Evolutionary conservation across 1,140 invertebrate species (phyloP), one percentile per base, ranked within the genome.

Genomic region (Drosophila rufa): DNA sequence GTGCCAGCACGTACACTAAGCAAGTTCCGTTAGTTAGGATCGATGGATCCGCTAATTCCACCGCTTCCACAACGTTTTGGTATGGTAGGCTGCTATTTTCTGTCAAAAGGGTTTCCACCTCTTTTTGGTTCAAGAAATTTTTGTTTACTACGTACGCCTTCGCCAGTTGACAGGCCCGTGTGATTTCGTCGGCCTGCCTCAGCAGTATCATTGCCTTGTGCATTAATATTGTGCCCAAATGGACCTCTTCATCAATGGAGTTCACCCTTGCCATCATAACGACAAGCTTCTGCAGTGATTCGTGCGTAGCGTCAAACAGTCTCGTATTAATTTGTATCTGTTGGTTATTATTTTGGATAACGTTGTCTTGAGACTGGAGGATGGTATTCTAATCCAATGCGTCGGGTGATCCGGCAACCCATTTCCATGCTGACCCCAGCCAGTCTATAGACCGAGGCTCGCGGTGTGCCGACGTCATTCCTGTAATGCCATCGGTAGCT

Each of bases 31-130:
- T 25, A 25, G 22, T 25, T 25, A 3, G 22, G 22, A 25, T 25
- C 22, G 22, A 25, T 25, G 22, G 22, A 3, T 25, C 22, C 22
- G 22, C 22, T 2, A 25, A 25, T 2, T 25, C 22, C 2, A 25
- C 22, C 15, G 19, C 40, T 58, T 69, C 38, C 11, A 61, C n/a
- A 8, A 25, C 57, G 14, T 69, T 69, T 27, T 60, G 57, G 30
- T 60, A 69, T 14, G 48, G 57, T 1, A 55, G 48, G 22, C 50
- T 53, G 3, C 22, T 11, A 3, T 53, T 38, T 40, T 61, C 50
- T 1, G 40, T 3, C 2, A 56, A 11, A 17, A 56, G 14, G 0
- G 22, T 38, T n/a, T 55, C 9, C 3, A 56, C 50, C 15, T 62
- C 22, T 4, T 22, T 42, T 17, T 33, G 30, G 2, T 70, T 17